Base-by-base conservation (phyloP, 2,797 vertebrate species). In the Spondyliosoma cantharus region DNA sequence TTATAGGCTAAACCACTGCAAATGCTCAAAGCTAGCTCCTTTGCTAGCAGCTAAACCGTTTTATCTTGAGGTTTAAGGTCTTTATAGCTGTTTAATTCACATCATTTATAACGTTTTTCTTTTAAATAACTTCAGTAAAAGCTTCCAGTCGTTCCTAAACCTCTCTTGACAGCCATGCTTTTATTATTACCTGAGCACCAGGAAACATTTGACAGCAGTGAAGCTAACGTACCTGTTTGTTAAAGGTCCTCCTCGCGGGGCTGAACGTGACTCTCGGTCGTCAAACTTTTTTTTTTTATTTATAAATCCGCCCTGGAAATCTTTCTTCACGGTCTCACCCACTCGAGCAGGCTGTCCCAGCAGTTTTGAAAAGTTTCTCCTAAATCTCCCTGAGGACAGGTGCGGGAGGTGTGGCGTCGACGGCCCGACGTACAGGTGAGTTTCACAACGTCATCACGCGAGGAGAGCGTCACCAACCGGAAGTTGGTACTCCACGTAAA, bases 361-460 rank as follows among this genome's bases (percentile, higher is more conserved):
- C 45, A 13, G 15, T 0, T 19, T 60, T 13, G 20, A 16, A 24
- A 81, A 80, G 27, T 71, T 73, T 80, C 66, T 56, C 11, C 24
- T 7, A 58, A 84, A 80, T 71, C 80, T 84, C 80, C 74, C 42
- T 15, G 59, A 50, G 12, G 15, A 56, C 88, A 90, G 86, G 86
- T 88, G 71, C 17, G 63, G 63, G 54, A 54, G 90, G 90, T 64
- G 88, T 80, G 89, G 79, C 71, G 13, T 52, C 27, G 17, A 20
- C 50, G 16, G 24, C 24, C 1, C 8, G 0, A 25, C 24, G 67
- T 46, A 67, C 86, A 92, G 91, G 91, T 90, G 71, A 82, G 89
- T 93, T 90, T 91, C 90, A 13, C 2, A 3, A 89, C 91, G 93
- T 91, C 86, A 91, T 86, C 80, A 84, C 89, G 91, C 37, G 0